A percentile compares a stretch with the other conserved stretches of the same genome.
phyloP scores from a whole-genome alignment of 1,140 invertebrate genomes.

The Spodoptera frugiperda region DNA sequence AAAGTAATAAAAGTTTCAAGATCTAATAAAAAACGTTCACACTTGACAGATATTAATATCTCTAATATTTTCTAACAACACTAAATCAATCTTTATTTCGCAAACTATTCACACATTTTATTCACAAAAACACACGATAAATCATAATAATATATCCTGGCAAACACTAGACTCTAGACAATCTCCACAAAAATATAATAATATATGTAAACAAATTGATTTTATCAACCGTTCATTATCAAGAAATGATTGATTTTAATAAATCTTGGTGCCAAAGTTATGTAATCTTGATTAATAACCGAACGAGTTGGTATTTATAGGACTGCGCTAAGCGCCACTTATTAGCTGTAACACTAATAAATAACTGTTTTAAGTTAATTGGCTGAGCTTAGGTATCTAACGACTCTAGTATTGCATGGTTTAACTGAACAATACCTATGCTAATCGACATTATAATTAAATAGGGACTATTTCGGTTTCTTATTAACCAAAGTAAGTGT shows the following conservation, averaged over 20 bases:
- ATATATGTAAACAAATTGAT: conserved; percentile 3
- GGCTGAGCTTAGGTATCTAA: background rate
- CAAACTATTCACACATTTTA: no score
- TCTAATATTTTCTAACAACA: no score
- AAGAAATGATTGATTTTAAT: background rate
- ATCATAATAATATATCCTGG: no score
- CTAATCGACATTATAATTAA: no score
- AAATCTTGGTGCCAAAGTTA: background rate
- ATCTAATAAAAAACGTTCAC: no score
- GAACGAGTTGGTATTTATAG: background rate
- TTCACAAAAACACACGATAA: no score
- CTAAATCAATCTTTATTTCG: no score
- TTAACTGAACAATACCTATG: background rate
- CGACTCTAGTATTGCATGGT: background rate
- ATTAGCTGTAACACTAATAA: conserved; percentile 18
- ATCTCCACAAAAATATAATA: background rate
- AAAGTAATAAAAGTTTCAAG: no score
- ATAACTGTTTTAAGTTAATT: conserved; percentile 18
- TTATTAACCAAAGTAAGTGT: no score
- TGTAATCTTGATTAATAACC: conserved; percentile 14
- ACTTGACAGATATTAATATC: no score
- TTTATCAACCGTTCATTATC: background rate
- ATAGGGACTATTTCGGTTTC: no score
- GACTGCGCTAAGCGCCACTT: conserved; percentile 1
- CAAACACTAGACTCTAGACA: no score